A percentile compares a stretch with the other conserved stretches of the same genome.
phyloP scores from a whole-genome alignment of 2,113 vertebrate species.

The Nesogale talazaci region DNA sequence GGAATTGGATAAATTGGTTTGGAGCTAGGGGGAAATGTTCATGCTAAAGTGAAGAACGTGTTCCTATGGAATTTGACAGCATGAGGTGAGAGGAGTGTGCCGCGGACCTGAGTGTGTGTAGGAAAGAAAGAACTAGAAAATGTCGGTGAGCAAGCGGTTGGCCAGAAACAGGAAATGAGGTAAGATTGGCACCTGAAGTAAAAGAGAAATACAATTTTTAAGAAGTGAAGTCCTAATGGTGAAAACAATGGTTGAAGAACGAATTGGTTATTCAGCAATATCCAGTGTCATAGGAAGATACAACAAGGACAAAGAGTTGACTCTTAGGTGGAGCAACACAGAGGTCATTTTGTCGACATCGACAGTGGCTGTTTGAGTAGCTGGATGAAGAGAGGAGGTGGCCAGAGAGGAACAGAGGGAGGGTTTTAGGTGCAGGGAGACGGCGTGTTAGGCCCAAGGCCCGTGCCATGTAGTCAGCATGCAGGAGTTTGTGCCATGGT shows the following conservation, averaged over 20 bases:
- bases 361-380: background rate
- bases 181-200: background rate
- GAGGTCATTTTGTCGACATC: background rate
- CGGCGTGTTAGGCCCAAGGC: background rate
- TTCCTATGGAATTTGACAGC: background rate
- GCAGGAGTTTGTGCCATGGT: background rate
- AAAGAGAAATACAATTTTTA: background rate
- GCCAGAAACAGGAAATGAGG: background rate
- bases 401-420: background rate
- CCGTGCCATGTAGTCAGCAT: background rate
- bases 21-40: background rate
- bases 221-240: background rate
- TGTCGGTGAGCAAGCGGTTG: no score
- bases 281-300: background rate
- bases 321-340: background rate
- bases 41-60: background rate
- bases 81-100: no score
- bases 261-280: background rate
- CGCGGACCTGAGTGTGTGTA: background rate
- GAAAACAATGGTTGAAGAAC: background rate
- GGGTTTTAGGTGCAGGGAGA: background rate
- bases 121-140: background rate
- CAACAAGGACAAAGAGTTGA: background rate
- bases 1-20: background rate
- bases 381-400: background rate